Evolutionary conservation across 2,888 invertebrate species (phyloP), one percentile per base, ranked within the genome.

Genomic region (Leptinotarsa haldemani): DNA sequence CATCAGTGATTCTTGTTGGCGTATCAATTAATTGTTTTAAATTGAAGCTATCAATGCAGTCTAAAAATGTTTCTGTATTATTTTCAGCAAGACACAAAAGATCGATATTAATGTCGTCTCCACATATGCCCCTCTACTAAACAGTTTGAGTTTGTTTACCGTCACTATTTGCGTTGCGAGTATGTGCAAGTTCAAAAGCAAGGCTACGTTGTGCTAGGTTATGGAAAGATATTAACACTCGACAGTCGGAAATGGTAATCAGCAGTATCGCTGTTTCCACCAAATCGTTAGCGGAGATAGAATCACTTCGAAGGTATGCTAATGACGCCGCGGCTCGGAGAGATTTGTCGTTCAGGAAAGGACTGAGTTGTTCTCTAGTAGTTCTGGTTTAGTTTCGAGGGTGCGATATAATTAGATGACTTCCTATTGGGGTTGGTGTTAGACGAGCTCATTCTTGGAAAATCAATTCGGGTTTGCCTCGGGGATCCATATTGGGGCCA

Each of bases 121-220:
- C n/a, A n/a, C n/a, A 40, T 30, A 40, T 40, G 61, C 61, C n/a
- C 61, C 16, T 30, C 61, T 25, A 61, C 61, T 61, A 61, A 30
- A 3, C 16, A 56, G 20, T 20, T 22, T 22, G 20, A 16, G 61
- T 40, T 61, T 40, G 61, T 61, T 71, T 61, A 61, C 48, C 40
- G 30, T 0, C 61, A 61, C 61, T 25, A 61, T 61, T 61, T 40
- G 61, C 61, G 61, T 40, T 30, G 9, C 16, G 61, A 61, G n/a
- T 69, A n/a, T n/a, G 74, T 71, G 70, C 79, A 79, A 79, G 78
- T 78, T 81, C 80, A 78, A 80, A 77, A 78, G 75, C 80, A 80
- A 81, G 79, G 79, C 80, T 77, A 71, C 69, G 70, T 82, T 82
- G 71, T 70, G 82, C 74, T 81, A 82, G 81, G 82, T 82, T 78